Evolutionary conservation across 30 jellyfish, hydroid and myxozoan genomes (phyloP), one percentile per base, ranked within the genome.

Genomic region (Aurelia aurita): DNA sequence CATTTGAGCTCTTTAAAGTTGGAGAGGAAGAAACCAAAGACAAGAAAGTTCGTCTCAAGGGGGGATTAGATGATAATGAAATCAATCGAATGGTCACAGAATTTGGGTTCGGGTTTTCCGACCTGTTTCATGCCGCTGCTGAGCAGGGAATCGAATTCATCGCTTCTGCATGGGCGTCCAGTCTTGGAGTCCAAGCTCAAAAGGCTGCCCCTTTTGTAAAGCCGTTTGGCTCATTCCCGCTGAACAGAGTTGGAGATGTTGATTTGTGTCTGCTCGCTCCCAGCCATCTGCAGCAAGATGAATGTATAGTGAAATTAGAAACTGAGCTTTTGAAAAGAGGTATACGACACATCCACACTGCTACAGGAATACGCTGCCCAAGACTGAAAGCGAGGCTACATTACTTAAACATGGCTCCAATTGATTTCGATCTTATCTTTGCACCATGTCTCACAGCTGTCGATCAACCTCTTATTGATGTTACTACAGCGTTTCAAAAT

Each of bases 241-340:
- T 95, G 81, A 63, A 51, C 23, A 89, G 96, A 25, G 44, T 58
- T 29, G 92, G 97, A 0, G 99, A 95, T 44, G 87, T 95, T 19
- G 99, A 95, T 86, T 14, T 95, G 79, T 90, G 97, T 26, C 28
- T 95, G 43, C 69, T 95, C 20, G 99, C 97, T 11, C 97, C 99
- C 32, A 23, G 70, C 10, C 23, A 26, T 3, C 71, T 62, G 58
- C 23, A 80, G 32, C 70, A 74, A 82, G 92, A 77, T 27, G 89
- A 67, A 11, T 95, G 97, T 85, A 61, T 95, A 29, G 34, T 63
- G 28, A 59, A 59, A 45, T 73, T 95, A 55, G 91, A 72, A 39
- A 88, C 89, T 6, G 92, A 95, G 59, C 82, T 95, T 8, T 32
- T 35, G 35, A 60, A 77, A 43, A 86, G 85, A 58, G 98, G 98